These are phyloP conservation scores for Pangasius krempfi DNA, from an alignment of 2,797 vertebrate species.

Conservation along the genomic window DNA sequence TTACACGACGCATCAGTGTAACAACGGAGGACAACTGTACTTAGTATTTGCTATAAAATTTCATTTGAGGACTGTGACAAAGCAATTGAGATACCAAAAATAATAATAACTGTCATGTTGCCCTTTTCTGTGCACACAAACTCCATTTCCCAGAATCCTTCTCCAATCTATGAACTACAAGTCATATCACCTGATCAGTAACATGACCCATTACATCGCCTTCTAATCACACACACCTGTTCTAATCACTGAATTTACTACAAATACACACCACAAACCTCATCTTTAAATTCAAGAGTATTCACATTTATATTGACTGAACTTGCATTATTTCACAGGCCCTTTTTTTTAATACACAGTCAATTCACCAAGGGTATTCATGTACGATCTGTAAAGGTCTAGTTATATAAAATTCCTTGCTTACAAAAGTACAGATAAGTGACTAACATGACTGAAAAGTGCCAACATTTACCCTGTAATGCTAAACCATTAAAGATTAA, in stretches of 20 bases:
- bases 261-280: neutral
- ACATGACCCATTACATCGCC: neutral
- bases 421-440: neutral
- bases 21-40: neutral
- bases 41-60: neutral
- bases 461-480: neutral
- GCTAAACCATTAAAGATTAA: neutral
- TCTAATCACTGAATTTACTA: neutral
- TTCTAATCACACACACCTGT: neutral
- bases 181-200: neutral
- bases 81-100: neutral
- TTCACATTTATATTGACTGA: neutral
- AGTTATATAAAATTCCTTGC: neutral
- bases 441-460: neutral
- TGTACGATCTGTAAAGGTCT: neutral
- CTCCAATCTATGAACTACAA: neutral
- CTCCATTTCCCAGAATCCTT: neutral
- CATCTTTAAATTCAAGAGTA: neutral
- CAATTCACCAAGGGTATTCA: neutral
- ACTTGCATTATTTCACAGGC: neutral
- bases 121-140: neutral
- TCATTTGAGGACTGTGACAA: neutral
- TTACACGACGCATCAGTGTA: neutral
- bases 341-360: neutral
- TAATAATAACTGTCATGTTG: neutral